These are phyloP conservation scores for Syncerus caffer DNA, from an alignment of 2,797 vertebrate genomes.

Conservation along the genomic window DNA sequence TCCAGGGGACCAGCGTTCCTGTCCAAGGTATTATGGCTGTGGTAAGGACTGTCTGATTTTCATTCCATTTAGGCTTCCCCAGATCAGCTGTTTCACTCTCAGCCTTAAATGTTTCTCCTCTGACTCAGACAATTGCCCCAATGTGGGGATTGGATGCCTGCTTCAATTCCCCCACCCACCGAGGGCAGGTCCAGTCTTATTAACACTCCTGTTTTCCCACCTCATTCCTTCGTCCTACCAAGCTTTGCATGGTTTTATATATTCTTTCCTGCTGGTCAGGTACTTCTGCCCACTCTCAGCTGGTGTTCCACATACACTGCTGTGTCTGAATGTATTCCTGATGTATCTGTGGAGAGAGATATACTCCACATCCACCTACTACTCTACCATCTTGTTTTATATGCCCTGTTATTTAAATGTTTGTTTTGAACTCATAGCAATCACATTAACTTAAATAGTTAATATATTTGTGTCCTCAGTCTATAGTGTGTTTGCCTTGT, in stretches of 20 bases:
- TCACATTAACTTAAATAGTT: neutral
- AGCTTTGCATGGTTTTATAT: neutral
- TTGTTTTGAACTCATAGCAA: neutral
- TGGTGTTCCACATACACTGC: neutral
- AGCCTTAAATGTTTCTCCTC: neutral
- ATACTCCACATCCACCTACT: neutral
- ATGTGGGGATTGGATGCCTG: fast-evolving
- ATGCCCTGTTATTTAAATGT: neutral
- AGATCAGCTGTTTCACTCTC: neutral
- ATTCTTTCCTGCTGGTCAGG: neutral
- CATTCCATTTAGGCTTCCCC: neutral
- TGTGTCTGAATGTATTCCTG: neutral
- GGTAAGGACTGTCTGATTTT: neutral
- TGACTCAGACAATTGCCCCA: neutral
- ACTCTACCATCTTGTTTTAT: neutral
- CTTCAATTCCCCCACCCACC: neutral
- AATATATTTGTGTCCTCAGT: neutral
- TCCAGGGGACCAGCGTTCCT: neutral
- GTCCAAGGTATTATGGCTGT: neutral
- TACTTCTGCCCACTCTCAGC: neutral
- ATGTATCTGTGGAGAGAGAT: neutral
- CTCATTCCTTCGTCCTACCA: neutral
- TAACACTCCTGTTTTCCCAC: neutral
- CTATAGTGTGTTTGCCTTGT: neutral
- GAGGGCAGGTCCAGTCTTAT: neutral